Base-by-base conservation (phyloP, 2,888 invertebrate species). In the Perdita meconis region DNA sequence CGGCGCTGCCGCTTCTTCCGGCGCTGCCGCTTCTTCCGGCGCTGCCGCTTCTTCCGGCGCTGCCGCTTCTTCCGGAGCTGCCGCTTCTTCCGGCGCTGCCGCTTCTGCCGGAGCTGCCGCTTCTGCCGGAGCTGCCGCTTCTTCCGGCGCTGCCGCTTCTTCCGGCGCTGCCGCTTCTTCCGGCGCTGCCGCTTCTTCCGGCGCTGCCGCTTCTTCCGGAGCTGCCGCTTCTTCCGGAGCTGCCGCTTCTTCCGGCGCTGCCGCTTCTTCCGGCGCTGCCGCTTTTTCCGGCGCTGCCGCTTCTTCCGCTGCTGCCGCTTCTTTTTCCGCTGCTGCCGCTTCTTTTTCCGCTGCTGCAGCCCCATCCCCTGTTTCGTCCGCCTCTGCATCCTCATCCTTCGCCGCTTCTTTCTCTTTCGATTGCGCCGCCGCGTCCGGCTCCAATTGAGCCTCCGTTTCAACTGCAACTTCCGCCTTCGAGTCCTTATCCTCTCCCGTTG, bases 351-450 rank as follows among this genome's bases (percentile, higher is more conserved):
- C 10, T 30, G 4, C 64, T 42, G 50, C 55, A 34, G 22, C 34
- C 12, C 47, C 36, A 0, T 63, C 63, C 16, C 38, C 56, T 16
- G 40, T 42, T 24, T 65, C 75, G 0, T 68, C 70, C 0, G 67
- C 70, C 4, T 75, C 76, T 5, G 72, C 67, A 1, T 73, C 71
- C 6, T 74, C 78, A 3, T 34, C 68, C 5, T 71, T 67, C 16
- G 68, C 69, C 6, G 30, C 70, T 12, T 44, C 63, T 1, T 75
- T 47, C 13, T 73, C 65, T n/a, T n/a, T n/a, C n/a, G n/a, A n/a
- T n/a, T n/a, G n/a, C n/a, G 50, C 55, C 38, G 22, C 34, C 12
- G 47, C 36, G 0, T 63, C 63, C 16, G 40, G 38, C 22, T 65
- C 30, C 80, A 40, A 78, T 4, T 51, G 59, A 0, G 51, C 68